phyloP scores from a whole-genome alignment of 1,140 invertebrate genomes.

The Philaenus spumarius region DNA sequence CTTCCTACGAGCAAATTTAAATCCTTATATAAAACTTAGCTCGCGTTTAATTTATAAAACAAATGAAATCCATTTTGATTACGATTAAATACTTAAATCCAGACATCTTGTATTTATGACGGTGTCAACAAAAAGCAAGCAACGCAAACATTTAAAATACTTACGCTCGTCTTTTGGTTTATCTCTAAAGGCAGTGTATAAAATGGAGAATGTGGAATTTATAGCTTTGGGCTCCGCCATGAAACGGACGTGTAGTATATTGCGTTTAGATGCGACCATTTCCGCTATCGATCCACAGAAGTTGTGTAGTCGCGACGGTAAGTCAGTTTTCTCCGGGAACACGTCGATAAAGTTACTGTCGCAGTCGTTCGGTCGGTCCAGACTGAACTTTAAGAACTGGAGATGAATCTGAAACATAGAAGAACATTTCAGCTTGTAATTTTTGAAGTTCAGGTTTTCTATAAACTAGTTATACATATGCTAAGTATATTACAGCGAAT shows the following conservation, averaged over 20 bases:
- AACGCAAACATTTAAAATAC: not conserved
- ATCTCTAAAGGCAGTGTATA: constrained; percentile 67
- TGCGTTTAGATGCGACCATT: constrained; percentile 50
- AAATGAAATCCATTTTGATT: no score
- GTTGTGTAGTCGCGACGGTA: constrained; percentile 52
- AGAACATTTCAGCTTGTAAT: no score
- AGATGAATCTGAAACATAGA: constrained; percentile 65
- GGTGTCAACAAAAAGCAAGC: no score
- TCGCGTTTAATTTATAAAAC: no score
- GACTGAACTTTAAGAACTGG: constrained; percentile 56
- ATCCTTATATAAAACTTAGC: no score
- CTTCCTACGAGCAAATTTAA: no score
- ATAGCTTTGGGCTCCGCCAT: constrained; percentile 39
- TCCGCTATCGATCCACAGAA: constrained; percentile 78
- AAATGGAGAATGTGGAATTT: constrained; percentile 58
- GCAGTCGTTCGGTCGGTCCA: constrained; percentile 73
- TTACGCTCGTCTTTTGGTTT: constrained; percentile 37
- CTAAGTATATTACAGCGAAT: no score
- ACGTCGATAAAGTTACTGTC: constrained; percentile 75
- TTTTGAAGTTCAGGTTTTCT: no score
- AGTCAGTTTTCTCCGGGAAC: constrained; percentile 58
- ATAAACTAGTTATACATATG: no score
- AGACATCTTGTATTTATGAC: no score
- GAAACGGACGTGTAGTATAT: constrained; percentile 47
- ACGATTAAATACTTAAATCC: no score